These are phyloP conservation scores for Bursaphelenchus mucronatus DNA, from an alignment of 1,140 invertebrate genomes.

Conservation along the genomic window DNA sequence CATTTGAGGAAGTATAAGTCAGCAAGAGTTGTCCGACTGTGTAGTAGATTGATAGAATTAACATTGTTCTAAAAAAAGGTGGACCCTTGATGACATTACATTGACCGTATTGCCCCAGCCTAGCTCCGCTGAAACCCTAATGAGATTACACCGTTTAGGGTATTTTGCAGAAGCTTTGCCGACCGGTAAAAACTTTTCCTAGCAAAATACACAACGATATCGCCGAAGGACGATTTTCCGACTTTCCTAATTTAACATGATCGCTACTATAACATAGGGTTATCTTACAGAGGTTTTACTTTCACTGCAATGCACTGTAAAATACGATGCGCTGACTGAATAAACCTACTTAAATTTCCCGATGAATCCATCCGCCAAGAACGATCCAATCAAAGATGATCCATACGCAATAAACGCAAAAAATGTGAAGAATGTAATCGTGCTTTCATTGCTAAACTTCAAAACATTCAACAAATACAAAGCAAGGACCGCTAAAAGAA, in stretches of 20 bases:
- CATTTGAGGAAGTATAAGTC: constrained; percentile 68
- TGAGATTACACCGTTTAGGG: no score
- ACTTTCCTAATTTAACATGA: no score
- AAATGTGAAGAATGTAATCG: constrained; percentile 76
- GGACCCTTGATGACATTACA: no score
- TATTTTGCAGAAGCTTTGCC: no score
- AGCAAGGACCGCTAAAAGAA: constrained; percentile 71
- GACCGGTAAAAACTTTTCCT: no score
- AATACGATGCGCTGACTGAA: not conserved
- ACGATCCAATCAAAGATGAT: constrained; percentile 78
- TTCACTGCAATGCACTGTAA: no score
- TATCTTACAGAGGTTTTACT: no score
- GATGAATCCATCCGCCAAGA: constrained; percentile 78
- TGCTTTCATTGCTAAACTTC: constrained; percentile 67
- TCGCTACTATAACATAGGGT: no score
- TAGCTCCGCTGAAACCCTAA: no score
- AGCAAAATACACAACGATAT: no score
- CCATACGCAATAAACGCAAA: constrained; percentile 79
- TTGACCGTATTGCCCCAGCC: no score
- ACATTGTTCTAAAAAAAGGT: constrained; percentile 61
- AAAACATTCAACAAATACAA: constrained; percentile 74
- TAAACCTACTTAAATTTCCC: constrained; percentile 73
- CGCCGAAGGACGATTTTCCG: no score
- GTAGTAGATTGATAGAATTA: constrained; percentile 69
- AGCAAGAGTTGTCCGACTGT: constrained; percentile 76